Base-by-base conservation (phyloP, 2,888 invertebrate species). In the Lissonota sp. region DNA sequence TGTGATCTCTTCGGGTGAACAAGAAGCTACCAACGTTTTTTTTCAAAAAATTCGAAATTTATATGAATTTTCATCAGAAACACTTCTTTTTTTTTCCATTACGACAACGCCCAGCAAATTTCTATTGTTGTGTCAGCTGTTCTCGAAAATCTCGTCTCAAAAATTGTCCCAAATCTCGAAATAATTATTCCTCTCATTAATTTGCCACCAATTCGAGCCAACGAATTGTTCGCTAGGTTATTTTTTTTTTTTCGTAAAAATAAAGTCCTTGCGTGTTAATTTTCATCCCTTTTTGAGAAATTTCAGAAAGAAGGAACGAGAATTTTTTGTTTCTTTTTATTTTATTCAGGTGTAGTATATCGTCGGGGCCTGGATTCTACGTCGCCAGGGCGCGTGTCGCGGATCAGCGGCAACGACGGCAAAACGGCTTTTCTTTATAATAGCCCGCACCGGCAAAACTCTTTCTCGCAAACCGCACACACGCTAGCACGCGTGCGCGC, bases 141-240 rank as follows among this genome's bases (percentile, higher is more conserved):
- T 39, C 39, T 14, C 8, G 7, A 14, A 26, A 44, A 14, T 44
- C 57, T 51, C 71, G 44, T 72, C 53, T 42, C 8, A 10, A 55
- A 63, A 63, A 44, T 67, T 57, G 44, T 67, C 44, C 16, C n/a
- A 42, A 44, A 16, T 37, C 53, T 2, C 26, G 26, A 26, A n/a
- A n/a, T 74, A 49, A 74, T 74, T 58, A 67, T 74, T n/a, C 74
- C 58, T 67, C 67, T 66, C 74, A 58, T 66, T 74, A 74, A 66
- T 66, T 66, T 46, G 39, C 73, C n/a, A 67, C 67, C 51, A 66
- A 58, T 74, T 64, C 74, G 39, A 39, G 57, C 55, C 5, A 40
- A 40, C 39, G 44, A 74, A 64, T 74, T 37, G 40, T 12, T 12
- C 26, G 40, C 51, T n/a, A n/a, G n/a, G n/a, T n/a, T n/a, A n/a